A percentile compares a stretch with the other conserved stretches of the same genome.
phyloP scores from a whole-genome alignment of 2,113 vertebrate genomes.

The Thalassarche chlororhynchos region DNA sequence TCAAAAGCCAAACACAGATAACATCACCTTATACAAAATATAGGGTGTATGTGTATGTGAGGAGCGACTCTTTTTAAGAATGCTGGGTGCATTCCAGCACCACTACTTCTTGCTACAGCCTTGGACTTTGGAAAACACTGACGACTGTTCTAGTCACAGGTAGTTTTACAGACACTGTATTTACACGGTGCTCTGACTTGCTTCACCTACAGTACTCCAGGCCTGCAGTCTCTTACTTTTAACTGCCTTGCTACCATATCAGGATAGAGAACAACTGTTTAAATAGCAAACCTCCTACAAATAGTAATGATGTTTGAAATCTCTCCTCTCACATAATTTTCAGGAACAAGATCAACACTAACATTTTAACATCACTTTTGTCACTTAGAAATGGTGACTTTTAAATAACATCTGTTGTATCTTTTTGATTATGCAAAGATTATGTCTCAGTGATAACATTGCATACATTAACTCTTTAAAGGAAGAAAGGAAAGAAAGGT shows the following conservation, averaged over 20 bases:
- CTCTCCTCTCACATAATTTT: background rate
- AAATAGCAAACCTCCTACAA: background rate
- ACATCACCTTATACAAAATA: conserved; percentile 53
- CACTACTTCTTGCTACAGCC: background rate
- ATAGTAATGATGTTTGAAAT: background rate
- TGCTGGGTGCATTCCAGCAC: background rate
- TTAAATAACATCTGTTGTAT: background rate
- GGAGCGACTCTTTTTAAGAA: background rate
- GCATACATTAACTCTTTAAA: background rate
- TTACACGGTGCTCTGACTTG: conserved; percentile 14
- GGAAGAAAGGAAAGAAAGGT: background rate
- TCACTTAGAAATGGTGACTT: background rate
- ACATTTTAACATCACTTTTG: background rate
- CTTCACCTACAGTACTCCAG: background rate
- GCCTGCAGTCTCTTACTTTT: background rate
- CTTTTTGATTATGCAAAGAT: background rate
- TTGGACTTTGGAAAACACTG: conserved; percentile 48
- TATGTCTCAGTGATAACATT: background rate
- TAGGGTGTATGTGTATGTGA: background rate
- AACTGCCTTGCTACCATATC: background rate
- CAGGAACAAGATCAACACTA: background rate
- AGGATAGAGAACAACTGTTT: background rate
- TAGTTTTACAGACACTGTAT: conserved; percentile 11
- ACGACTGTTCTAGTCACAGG: background rate
- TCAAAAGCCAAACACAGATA: conserved; percentile 63